These are phyloP conservation scores for Montipora cactus DNA, from an alignment of 64 coral and sea anemone genomes.

Conservation along the genomic window DNA sequence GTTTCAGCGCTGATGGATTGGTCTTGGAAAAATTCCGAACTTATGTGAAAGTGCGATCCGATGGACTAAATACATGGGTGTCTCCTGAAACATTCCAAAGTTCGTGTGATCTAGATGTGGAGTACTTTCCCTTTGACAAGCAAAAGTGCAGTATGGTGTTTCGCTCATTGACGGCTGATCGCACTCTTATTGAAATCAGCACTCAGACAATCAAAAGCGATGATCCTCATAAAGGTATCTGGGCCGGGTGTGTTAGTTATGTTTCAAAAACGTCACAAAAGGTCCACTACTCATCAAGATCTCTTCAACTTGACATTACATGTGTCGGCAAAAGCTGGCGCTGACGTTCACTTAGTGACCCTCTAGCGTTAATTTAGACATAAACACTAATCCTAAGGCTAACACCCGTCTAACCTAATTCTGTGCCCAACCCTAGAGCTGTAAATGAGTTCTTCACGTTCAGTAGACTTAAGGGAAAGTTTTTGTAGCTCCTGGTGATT, in stretches of 20 bases:
- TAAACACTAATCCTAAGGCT: too few species aligned
- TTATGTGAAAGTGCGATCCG: slow-evolving; percentile 42
- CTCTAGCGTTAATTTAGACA: too few species aligned
- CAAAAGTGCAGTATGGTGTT: slow-evolving; percentile 35
- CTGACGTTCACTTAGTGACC: too few species aligned
- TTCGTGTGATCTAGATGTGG: slow-evolving; percentile 62
- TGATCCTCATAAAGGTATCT: slow-evolving; percentile 16
- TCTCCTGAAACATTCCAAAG: slow-evolving; percentile 65
- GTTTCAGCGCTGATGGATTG: slow-evolving; percentile 62
- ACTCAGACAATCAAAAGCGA: background rate
- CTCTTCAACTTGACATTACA: too few species aligned
- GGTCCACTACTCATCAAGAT: too few species aligned
- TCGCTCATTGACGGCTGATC: slow-evolving; percentile 31
- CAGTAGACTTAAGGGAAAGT: too few species aligned
- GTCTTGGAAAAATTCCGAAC: slow-evolving; percentile 67
- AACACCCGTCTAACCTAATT: too few species aligned
- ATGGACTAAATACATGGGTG: slow-evolving; percentile 69
- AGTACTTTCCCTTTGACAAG: slow-evolving; percentile 88
- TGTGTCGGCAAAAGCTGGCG: too few species aligned
- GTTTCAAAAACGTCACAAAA: background rate
- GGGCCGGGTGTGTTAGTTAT: too few species aligned
- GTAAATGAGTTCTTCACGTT: too few species aligned
- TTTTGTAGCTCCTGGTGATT: too few species aligned
- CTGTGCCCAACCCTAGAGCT: too few species aligned
- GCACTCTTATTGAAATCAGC: background rate